Base-by-base conservation (phyloP, 2,797 vertebrate species). In the Lacerta bilineata region DNA sequence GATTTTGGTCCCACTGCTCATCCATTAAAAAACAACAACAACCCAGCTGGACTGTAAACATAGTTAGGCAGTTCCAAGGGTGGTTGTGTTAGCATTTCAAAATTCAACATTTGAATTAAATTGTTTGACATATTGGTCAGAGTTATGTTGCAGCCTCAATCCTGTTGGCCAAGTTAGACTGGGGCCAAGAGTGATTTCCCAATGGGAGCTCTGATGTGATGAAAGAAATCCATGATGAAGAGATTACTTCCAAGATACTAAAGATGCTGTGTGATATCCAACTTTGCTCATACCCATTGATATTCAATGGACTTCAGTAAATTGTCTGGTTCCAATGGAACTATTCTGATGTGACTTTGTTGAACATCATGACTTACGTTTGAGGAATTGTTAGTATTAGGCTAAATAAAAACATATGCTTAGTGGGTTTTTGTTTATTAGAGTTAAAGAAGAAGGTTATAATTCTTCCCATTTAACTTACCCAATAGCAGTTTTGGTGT, bases 391-490 rank as follows among this genome's bases (percentile, higher is more conserved):
- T 66, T 81, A 41, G 59, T 27, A 66, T 15, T 66, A 68, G 80
- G 66, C 36, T 4, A 64, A 66, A 82, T 66, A 68, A 82, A 83
- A 83, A 71, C n/a, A 83, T 46, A 71, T 83, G 11, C 36, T 23
- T 20, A n/a, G 33, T 50, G 8, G 3, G 4, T 64, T 85, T 64
- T 41, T n/a, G 18, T 39, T 39, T 71, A 83, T 84, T 72, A 72
- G 43, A 29, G 59, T 27, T 39, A 75, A 50, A 74, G n/a, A 17
- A 75, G 5, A 75, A 74, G 71, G 17, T 33, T 6, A 39, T 66
- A 11, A 55, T 84, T 36, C 10, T 25, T 55, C 69, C 20, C 59
- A 18, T 27, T 74, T 74, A 18, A 85, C 33, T 13, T 74, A 84
- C 23, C 69, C 3, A 61, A 50, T 10, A 59, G 11, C 29, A 27